A percentile compares a stretch with the other conserved stretches of the same genome.
These are phyloP conservation scores for Habroteleia sp. DNA, from an alignment of 2,888 invertebrate genomes.

Conservation along the genomic window DNA sequence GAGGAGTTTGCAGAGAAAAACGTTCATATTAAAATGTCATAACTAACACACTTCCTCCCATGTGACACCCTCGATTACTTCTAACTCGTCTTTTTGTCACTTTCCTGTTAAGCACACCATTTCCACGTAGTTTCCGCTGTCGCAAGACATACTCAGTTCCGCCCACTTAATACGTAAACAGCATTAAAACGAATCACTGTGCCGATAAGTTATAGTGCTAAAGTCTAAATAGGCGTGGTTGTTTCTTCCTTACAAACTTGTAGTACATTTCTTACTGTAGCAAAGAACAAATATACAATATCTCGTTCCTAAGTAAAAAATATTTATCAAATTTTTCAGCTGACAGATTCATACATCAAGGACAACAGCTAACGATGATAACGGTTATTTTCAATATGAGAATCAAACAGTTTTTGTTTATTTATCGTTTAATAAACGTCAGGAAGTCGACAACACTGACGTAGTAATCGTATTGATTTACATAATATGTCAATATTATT, in stretches of 20 bases:
- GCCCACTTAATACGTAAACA: slow-evolving; percentile 55
- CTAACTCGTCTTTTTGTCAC: slow-evolving; percentile 40
- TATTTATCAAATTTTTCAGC: slow-evolving; percentile 4
- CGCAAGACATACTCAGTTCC: slow-evolving; percentile 35
- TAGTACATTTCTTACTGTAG: slow-evolving; percentile 3
- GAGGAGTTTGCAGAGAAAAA: not conserved
- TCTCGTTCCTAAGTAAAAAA: not conserved
- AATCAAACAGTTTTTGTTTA: no score
- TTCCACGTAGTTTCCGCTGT: slow-evolving; percentile 25
- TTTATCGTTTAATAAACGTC: no score
- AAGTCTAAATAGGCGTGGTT: slow-evolving; percentile 49
- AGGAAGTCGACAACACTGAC: no score
- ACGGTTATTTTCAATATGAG: no score
- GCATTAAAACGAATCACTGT: slow-evolving; percentile 48
- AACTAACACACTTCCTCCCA: slow-evolving; percentile 9
- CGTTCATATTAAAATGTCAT: slow-evolving; percentile 27
- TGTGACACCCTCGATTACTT: slow-evolving; percentile 6
- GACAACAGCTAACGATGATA: no score
- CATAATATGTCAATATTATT: no score
- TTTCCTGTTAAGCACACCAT: slow-evolving; percentile 28
- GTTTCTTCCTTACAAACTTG: slow-evolving; percentile 30
- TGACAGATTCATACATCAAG: slow-evolving; percentile 14
- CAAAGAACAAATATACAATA: not conserved
- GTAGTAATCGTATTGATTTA: no score
- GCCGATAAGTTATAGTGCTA: slow-evolving; percentile 37